A percentile compares a stretch with the other conserved stretches of the same genome.
These are phyloP conservation scores for Burhinus bistriatus DNA, from an alignment of 2,113 vertebrate species.

Conservation along the genomic window DNA sequence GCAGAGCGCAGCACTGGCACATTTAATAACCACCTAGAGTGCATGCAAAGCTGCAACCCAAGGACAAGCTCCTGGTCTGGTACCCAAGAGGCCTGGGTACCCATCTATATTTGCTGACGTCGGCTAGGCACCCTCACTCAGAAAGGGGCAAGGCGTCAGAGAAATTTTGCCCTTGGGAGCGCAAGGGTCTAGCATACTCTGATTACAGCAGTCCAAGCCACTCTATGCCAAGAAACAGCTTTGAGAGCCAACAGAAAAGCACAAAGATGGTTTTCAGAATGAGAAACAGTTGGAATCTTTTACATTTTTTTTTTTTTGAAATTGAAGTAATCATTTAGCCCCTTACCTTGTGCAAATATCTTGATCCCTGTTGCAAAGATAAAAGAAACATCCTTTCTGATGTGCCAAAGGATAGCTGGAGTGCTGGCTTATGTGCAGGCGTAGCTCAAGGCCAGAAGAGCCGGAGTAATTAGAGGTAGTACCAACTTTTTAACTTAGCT, in stretches of 20 bases:
- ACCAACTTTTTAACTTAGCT: background rate
- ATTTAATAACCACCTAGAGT: background rate
- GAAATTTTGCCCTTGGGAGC: background rate
- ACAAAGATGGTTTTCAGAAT: background rate
- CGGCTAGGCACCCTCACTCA: background rate
- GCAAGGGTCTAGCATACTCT: background rate
- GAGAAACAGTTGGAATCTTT: background rate
- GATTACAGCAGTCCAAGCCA: background rate
- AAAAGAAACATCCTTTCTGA: background rate
- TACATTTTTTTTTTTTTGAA: background rate
- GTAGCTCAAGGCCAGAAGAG: background rate
- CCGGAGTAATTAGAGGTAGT: background rate
- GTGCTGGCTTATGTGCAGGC: background rate
- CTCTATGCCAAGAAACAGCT: background rate
- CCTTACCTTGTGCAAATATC: background rate
- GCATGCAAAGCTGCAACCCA: background rate
- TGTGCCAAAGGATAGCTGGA: no score
- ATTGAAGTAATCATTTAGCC: background rate
- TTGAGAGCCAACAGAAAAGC: background rate
- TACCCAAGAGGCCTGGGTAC: background rate
- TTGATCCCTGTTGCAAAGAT: background rate
- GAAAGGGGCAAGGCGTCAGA: background rate
- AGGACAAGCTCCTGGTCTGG: background rate
- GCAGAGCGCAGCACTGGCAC: conserved; percentile 48
- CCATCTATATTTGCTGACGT: background rate